Conservation (phyloP, 2,113 vertebrate species). For the Chelonoidis abingdonii region DNA sequence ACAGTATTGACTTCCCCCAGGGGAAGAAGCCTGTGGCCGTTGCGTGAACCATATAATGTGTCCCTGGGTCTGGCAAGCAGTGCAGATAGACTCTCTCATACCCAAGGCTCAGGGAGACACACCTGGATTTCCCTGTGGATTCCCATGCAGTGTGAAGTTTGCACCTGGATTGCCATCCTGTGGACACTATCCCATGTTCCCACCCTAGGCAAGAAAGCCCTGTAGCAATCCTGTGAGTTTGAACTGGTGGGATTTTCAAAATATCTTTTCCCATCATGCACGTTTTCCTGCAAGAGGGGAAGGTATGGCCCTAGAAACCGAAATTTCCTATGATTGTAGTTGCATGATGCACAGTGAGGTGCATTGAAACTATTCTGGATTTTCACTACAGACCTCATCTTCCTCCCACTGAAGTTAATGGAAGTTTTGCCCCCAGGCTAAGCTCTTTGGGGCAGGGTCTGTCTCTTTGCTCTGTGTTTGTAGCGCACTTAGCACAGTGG, state of each 20-base stretch:
- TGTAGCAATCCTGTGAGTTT: background rate
- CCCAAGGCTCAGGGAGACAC: background rate
- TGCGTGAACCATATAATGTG: background rate
- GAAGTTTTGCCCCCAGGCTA: background rate
- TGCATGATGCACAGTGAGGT: background rate
- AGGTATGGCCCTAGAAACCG: background rate
- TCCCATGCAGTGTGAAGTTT: background rate
- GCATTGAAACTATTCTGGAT: background rate
- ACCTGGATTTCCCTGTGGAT: background rate
- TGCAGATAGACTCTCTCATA: background rate
- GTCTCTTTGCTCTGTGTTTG: background rate
- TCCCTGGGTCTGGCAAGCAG: background rate
- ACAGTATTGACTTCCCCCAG: background rate
- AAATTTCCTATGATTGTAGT: background rate
- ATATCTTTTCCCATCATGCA: background rate
- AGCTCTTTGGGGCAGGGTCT: background rate
- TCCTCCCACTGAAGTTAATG: background rate
- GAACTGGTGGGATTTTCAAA: background rate
- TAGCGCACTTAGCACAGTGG: background rate
- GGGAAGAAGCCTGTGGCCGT: background rate
- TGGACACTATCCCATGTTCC: background rate
- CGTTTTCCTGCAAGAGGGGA: background rate
- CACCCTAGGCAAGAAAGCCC: background rate
- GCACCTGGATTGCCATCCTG: background rate
- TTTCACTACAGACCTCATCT: rapidly evolving